Conservation (phyloP, 2,797 vertebrate species). For the Muscicapa comitata region DNA sequence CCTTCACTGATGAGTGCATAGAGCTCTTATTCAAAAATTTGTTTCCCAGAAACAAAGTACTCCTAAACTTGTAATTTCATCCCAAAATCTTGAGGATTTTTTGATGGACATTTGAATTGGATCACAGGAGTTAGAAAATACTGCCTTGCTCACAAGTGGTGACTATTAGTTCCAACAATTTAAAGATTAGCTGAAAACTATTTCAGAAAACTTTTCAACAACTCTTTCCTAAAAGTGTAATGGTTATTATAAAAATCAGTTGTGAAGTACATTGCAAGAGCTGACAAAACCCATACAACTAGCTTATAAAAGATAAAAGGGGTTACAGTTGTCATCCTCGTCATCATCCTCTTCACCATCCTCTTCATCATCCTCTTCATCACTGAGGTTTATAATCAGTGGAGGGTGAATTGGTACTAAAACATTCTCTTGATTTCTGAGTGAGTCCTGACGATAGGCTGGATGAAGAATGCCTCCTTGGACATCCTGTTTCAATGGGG, state of each 20-base stretch:
- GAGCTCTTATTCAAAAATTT: background rate
- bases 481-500: constrained; percentile 46
- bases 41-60: background rate
- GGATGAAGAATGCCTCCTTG: constrained; percentile 43
- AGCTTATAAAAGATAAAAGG: background rate
- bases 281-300: background rate
- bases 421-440: constrained; percentile 51
- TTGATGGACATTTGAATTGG: background rate
- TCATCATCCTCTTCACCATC: constrained; percentile 21
- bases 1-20: background rate
- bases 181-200: background rate
- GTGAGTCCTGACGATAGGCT: constrained; percentile 32
- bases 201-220: background rate
- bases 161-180: background rate
- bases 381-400: constrained; percentile 66
- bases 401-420: constrained; percentile 67
- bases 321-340: constrained; percentile 57
- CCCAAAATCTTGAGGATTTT: background rate
- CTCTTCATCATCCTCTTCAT: constrained; percentile 69
- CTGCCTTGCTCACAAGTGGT: background rate
- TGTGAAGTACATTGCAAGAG: background rate
- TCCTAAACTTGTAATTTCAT: background rate
- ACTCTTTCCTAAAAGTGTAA: background rate
- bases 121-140: background rate
- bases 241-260: background rate